These are phyloP conservation scores for Zaprionus obscuricornis DNA, from an alignment of 2,888 invertebrate species.

Conservation along the genomic window DNA sequence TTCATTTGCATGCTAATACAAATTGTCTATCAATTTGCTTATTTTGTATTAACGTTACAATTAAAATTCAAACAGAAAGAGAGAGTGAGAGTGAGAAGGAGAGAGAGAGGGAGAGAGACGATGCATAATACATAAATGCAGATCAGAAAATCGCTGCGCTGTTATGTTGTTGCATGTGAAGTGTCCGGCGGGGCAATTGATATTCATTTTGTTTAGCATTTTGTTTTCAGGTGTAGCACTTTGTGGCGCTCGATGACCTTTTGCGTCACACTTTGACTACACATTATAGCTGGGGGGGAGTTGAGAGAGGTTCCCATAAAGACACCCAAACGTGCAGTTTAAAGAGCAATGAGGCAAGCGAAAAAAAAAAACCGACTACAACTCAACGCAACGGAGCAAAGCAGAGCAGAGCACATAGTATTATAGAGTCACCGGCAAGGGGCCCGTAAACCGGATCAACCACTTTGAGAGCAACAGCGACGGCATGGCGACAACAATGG, in stretches of 20 bases:
- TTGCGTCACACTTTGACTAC: conserved; percentile 10
- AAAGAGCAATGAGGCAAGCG: conserved; percentile 38
- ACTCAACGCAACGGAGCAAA: too few species aligned
- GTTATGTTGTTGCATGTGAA: too few species aligned
- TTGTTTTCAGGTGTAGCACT: conserved; percentile 17
- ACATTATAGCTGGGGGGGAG: too few species aligned
- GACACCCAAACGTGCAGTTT: conserved; percentile 36
- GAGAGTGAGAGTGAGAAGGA: too few species aligned
- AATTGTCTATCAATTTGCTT: conserved; percentile 35
- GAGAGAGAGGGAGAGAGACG: background rate
- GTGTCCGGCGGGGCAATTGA: conserved; percentile 27
- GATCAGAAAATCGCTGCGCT: too few species aligned
- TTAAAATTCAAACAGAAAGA: too few species aligned
- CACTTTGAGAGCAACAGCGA: conserved; percentile 51
- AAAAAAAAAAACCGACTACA: conserved; percentile 26
- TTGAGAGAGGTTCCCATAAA: conserved; percentile 12
- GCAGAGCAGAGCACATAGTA: conserved; percentile 3
- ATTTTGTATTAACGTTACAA: too few species aligned
- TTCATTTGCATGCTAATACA: conserved; percentile 54
- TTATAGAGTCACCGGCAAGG: conserved; percentile 16
- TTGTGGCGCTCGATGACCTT: conserved; percentile 25
- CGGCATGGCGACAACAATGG: conserved; percentile 64
- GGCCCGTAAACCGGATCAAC: conserved; percentile 70
- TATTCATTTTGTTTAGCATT: conserved; percentile 41
- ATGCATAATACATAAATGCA: conserved; percentile 66